Conservation (phyloP, 2,888 invertebrate species). For the Bedellia somnulentella region DNA sequence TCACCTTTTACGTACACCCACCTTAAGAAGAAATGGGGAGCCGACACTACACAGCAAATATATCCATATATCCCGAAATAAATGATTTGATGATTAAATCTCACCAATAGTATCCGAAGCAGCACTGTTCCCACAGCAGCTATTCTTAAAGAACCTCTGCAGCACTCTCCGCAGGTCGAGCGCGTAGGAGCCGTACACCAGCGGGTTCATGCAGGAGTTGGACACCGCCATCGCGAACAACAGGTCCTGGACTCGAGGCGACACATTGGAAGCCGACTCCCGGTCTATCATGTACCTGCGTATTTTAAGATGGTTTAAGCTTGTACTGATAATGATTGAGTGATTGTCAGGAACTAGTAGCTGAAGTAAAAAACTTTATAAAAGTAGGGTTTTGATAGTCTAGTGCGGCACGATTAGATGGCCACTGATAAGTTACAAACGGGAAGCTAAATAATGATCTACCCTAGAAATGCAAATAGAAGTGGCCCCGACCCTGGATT, state of each 20-base stretch:
- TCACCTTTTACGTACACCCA: too few relatives aligned
- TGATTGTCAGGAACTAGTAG: too few relatives aligned
- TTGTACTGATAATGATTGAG: too few relatives aligned
- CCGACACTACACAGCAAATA: too few relatives aligned
- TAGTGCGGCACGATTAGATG: background rate
- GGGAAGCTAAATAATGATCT: too few relatives aligned
- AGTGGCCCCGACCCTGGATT: too few relatives aligned
- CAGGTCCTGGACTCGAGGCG: constrained; percentile 67
- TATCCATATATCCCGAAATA: too few relatives aligned
- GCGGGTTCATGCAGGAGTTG: constrained; percentile 80
- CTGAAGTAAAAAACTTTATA: too few relatives aligned
- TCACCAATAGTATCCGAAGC: constrained; percentile 27
- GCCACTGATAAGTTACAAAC: too few relatives aligned
- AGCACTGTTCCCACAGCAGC: constrained; percentile 27
- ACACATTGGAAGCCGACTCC: constrained; percentile 64
- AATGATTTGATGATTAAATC: background rate
- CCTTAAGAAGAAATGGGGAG: background rate
- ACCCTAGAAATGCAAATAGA: too few relatives aligned
- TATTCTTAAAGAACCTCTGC: constrained; percentile 17
- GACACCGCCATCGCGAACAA: constrained; percentile 80
- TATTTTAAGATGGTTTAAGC: background rate
- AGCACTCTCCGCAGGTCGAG: constrained; percentile 11
- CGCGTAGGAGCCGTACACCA: constrained; percentile 76
- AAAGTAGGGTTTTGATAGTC: background rate
- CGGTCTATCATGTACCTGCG: constrained; percentile 73